Conservation (phyloP, 2,797 vertebrate species). For the Pogonophryne albipinna region DNA sequence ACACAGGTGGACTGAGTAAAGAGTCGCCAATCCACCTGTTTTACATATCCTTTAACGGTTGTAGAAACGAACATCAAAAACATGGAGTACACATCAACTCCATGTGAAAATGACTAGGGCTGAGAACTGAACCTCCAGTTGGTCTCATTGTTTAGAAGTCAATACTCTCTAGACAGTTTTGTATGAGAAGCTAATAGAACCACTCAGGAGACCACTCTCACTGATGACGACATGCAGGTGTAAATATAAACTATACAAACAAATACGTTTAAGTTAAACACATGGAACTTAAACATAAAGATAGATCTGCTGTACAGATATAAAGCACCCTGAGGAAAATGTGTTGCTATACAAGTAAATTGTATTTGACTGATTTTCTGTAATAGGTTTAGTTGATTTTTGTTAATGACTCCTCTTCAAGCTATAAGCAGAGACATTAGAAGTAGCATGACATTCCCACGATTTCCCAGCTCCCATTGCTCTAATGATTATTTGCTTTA, state of each 20-base stretch:
- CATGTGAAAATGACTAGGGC: background rate
- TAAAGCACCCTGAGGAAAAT: too few relatives aligned
- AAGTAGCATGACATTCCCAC: background rate
- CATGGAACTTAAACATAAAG: background rate
- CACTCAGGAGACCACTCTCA: background rate
- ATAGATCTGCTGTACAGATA: too few relatives aligned
- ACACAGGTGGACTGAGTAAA: constrained; percentile 22
- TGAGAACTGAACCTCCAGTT: constrained; percentile 12
- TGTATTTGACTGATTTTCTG: too few relatives aligned
- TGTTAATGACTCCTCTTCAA: background rate
- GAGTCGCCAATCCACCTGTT: constrained; percentile 26
- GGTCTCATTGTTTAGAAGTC: constrained; percentile 7
- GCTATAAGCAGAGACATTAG: background rate
- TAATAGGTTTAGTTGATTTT: background rate
- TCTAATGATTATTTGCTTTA: constrained; percentile 7
- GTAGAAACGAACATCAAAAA: constrained; percentile 19
- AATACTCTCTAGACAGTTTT: background rate
- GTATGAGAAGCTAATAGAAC: background rate
- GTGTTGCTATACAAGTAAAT: too few relatives aligned
- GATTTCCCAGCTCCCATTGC: background rate
- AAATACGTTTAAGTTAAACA: background rate
- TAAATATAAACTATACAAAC: background rate
- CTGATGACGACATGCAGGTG: background rate
- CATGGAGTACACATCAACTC: background rate
- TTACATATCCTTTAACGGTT: constrained; percentile 47